Conservation (phyloP, 2,888 invertebrate species). For the Nipponacmea schrenckii region DNA sequence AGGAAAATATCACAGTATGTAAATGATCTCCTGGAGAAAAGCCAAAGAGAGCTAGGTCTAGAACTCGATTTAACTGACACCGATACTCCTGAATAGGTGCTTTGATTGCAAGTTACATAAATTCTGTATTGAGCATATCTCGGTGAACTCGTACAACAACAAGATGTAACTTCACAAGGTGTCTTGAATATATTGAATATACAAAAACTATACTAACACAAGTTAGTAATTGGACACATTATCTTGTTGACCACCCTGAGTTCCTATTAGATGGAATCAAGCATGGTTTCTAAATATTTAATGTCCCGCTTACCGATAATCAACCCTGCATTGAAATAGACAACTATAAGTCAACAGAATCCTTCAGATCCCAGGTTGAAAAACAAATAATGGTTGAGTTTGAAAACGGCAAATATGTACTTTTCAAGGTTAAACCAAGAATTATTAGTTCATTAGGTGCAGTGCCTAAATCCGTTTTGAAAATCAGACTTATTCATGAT, state of each 20-base stretch:
- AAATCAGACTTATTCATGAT: not conserved
- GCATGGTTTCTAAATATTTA: not conserved
- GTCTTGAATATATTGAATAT: not conserved
- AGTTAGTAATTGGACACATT: not conserved
- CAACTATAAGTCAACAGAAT: too few species aligned
- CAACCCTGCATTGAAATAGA: too few species aligned
- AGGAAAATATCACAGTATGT: too few species aligned
- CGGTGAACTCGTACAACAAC: not conserved
- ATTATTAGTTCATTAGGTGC: not conserved
- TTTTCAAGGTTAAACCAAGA: not conserved
- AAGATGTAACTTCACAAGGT: not conserved
- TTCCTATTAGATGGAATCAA: conserved; percentile 4
- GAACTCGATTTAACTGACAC: too few species aligned
- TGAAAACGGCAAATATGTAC: not conserved
- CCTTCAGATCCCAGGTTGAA: too few species aligned
- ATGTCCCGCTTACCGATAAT: not conserved
- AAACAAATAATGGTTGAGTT: not conserved
- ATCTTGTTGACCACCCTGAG: not conserved
- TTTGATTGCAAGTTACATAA: conserved; percentile 3
- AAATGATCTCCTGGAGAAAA: too few species aligned
- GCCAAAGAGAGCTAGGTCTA: too few species aligned
- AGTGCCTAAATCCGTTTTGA: not conserved
- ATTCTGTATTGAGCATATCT: not conserved
- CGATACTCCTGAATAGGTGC: too few species aligned
- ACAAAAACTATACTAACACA: not conserved